Evolutionary conservation across 2,113 vertebrate species (phyloP).

Genomic region (Leptocoma aspasia): DNA sequence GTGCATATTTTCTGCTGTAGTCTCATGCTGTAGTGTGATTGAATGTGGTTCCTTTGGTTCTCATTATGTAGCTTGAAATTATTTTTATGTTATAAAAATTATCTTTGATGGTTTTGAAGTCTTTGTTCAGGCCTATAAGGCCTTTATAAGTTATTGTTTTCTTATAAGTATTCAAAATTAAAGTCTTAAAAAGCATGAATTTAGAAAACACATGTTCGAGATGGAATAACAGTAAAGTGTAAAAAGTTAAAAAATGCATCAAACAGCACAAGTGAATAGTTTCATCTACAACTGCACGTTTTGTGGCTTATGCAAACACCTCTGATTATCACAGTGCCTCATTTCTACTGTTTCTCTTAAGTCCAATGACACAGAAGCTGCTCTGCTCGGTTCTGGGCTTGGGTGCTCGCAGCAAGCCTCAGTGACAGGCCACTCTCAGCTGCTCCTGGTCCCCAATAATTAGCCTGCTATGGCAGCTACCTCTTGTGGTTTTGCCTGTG

Average conservation of each 20-base stretch:
- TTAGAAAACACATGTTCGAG: not conserved
- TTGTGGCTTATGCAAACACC: not conserved
- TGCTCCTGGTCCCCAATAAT: conserved; percentile 91
- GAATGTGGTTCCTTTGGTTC: not conserved
- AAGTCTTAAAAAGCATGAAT: not conserved
- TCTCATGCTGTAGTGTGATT: not conserved
- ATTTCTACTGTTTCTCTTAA: not conserved
- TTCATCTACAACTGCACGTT: not conserved
- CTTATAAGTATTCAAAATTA: not conserved
- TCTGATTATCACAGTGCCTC: not conserved
- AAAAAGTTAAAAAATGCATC: not conserved
- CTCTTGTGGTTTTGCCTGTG: conserved; percentile 92
- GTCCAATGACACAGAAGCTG: conserved; percentile 63
- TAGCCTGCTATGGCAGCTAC: conserved; percentile 90
- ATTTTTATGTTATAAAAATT: not conserved
- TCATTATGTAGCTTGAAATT: not conserved
- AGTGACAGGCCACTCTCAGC: conserved; percentile 82
- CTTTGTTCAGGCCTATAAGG: not conserved
- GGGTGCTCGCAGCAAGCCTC: conserved; percentile 73
- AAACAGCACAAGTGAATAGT: not conserved
- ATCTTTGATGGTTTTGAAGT: not conserved
- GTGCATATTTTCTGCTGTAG: not conserved
- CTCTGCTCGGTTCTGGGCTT: conserved; percentile 69
- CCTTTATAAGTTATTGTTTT: not conserved
- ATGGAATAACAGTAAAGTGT: not conserved